phyloP scores from a whole-genome alignment of 2,888 invertebrate genomes.

The Idaea straminata region DNA sequence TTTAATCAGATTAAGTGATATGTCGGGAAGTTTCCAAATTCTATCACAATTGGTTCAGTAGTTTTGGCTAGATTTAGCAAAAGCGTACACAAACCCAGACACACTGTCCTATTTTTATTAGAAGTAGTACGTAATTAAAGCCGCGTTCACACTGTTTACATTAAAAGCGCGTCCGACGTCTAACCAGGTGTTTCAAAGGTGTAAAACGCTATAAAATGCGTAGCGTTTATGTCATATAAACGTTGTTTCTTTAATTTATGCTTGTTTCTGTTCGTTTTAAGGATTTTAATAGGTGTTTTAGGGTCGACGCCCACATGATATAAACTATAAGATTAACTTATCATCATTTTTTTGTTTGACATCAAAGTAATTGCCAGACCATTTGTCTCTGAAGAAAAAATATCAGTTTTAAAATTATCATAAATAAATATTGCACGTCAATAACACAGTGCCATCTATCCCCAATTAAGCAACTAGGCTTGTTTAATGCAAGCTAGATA shows the following conservation, averaged over 20 bases:
- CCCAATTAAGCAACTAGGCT: too few species aligned
- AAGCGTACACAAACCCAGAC: background rate
- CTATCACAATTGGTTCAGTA: too few species aligned
- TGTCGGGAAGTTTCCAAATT: too few species aligned
- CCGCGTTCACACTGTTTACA: background rate
- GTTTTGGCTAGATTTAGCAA: too few species aligned
- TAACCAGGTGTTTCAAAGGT: background rate
- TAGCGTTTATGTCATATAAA: background rate
- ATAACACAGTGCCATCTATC: too few species aligned
- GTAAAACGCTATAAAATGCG: background rate
- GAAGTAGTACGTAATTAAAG: background rate
- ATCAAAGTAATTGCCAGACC: too few species aligned
- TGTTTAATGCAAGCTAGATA: too few species aligned
- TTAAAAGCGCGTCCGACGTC: background rate
- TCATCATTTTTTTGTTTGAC: background rate
- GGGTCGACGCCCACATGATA: background rate
- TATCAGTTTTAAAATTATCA: too few species aligned
- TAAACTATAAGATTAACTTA: background rate
- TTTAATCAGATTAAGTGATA: too few species aligned
- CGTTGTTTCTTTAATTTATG: background rate
- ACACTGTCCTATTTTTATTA: background rate
- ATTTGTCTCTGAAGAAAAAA: too few species aligned
- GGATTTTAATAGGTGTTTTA: background rate
- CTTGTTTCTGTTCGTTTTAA: background rate
- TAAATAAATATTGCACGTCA: too few species aligned